A percentile compares a stretch with the other conserved stretches of the same genome.
Evolutionary conservation across 2,888 invertebrate species (phyloP).

Genomic region (Habroteleia sp.): DNA sequence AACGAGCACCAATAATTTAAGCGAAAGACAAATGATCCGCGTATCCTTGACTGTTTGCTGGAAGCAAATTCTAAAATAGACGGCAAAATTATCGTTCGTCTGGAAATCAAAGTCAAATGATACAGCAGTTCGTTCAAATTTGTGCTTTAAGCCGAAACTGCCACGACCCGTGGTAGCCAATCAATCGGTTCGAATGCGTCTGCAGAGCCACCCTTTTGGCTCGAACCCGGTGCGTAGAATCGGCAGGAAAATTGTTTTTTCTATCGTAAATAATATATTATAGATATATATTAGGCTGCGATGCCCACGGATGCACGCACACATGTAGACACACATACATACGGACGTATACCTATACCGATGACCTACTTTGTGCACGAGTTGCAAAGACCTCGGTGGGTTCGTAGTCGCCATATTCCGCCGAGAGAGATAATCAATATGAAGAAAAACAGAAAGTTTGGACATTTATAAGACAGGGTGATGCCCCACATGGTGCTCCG

Average conservation of each 20-base stretch:
- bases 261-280: no score
- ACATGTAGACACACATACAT: slow-evolving; percentile 23
- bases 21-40: not conserved
- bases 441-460: slow-evolving; percentile 65
- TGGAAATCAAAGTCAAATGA: no score
- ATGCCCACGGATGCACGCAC: slow-evolving; percentile 38
- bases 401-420: slow-evolving; percentile 70
- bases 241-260: no score
- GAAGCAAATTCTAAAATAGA: not conserved
- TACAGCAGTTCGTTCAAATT: no score
- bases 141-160: no score
- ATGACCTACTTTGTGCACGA: slow-evolving; percentile 70
- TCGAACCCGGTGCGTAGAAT: no score
- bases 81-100: no score
- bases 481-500: slow-evolving; percentile 46
- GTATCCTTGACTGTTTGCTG: not conserved
- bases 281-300: slow-evolving; percentile 43
- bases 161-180: no score
- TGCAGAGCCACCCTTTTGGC: no score
- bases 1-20: slow-evolving; percentile 32
- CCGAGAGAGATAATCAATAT: slow-evolving; percentile 69
- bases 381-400: slow-evolving; percentile 67
- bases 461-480: slow-evolving; percentile 37
- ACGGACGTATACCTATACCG: slow-evolving; percentile 66
- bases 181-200: no score